A percentile compares a stretch with the other conserved stretches of the same genome.
Conservation (phyloP, 1,140 invertebrate genomes). For the Hylaeus anthracinus region DNA sequence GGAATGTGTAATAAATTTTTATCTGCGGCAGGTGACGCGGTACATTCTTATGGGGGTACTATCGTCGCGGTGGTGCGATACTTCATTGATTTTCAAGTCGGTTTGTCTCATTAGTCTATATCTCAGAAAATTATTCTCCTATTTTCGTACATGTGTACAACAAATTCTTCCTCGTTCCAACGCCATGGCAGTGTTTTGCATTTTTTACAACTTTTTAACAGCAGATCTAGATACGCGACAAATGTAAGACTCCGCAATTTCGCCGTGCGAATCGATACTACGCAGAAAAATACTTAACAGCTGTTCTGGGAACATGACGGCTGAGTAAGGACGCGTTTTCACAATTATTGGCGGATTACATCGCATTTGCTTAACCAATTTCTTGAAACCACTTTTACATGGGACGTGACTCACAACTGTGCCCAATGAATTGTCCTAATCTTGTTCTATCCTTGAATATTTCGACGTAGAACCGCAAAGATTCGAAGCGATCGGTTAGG, state of each 20-base stretch:
- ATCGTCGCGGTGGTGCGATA: neutral
- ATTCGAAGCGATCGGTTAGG: neutral
- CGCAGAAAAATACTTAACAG: neutral
- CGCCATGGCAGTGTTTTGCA: neutral
- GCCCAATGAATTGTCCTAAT: neutral
- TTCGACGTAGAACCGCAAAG: too few species aligned
- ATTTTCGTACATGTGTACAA: neutral
- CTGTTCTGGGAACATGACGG: neutral
- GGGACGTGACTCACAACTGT: neutral
- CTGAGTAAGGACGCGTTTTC: neutral
- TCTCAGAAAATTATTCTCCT: neutral
- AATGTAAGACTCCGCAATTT: neutral
- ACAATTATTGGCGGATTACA: neutral
- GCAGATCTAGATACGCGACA: neutral
- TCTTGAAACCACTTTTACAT: neutral
- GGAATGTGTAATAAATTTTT: neutral
- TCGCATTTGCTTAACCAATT: slow-evolving; percentile 5
- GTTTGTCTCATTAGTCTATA: neutral
- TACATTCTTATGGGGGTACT: neutral
- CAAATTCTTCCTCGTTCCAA: neutral
- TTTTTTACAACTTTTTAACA: slow-evolving; percentile 13
- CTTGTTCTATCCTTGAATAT: neutral
- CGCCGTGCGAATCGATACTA: neutral
- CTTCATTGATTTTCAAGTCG: neutral
- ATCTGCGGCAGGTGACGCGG: neutral